Base-by-base conservation (phyloP, 2,888 invertebrate genomes). In the Adelphocoris suturalis region DNA sequence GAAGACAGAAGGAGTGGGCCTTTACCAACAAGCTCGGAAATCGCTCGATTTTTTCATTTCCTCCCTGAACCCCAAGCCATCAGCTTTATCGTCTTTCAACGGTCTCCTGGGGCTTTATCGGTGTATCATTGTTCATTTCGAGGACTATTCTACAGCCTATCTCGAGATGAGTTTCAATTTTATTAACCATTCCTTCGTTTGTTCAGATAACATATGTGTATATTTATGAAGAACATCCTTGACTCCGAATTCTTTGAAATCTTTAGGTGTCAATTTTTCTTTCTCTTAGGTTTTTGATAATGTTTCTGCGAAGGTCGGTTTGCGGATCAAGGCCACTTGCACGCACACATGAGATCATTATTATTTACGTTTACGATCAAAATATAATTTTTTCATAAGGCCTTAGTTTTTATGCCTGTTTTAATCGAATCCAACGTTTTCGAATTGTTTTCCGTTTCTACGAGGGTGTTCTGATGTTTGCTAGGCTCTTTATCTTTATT, bases 321-420 rank as follows among this genome's bases (percentile, higher is more conserved):
- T 0, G 9, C 5, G 23, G 68, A 68, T 68, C 68, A 68, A 68
- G 68, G 68, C 0, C 23, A 68, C 57, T 16, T 19, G 23, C 11
- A 23, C 23, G 68, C 19, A 68, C 13, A 23, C 12, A 68, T 68
- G 23, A 23, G 23, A 61, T 61, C 61, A 68, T 68, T 68, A 68
- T 68, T 68, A 68, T 68, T 68, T 68, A 68, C 68, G 23, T 68
- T 68, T 68, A 57, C 57, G 19, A n/a, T 57, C n/a, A 5, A 7
- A 68, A 68, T n/a, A 23, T 9, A 68, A 11, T 68, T 23, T 68
- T 68, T 23, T 68, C 23, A 0, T 5, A 37, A 37, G n/a, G n/a
- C n/a, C n/a, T 13, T 48, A 48, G 7, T 48, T 48, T 48, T 48
- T 48, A 13, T 52, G 16, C 52, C 52, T 14, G 1, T 16, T 52